phyloP scores from a whole-genome alignment of 2,888 invertebrate genomes.

The Standfussiana lucernea region DNA sequence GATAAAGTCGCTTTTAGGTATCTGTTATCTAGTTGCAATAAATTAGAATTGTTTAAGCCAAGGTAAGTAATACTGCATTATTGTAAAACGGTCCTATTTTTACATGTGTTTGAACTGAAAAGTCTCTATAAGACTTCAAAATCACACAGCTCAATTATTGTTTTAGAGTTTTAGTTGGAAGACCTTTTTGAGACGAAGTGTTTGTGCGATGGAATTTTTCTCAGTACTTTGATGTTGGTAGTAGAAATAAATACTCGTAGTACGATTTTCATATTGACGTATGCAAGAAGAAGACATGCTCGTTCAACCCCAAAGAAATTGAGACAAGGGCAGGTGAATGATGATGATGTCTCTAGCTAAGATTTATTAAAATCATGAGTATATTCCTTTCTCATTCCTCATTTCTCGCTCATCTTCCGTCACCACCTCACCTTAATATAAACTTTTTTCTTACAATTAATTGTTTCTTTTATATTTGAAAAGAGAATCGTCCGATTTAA shows the following conservation, averaged over 20 bases:
- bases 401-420: slow-evolving; percentile 22
- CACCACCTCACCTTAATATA: slow-evolving; percentile 24
- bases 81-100: background rate
- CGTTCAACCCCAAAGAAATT: background rate
- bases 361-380: background rate
- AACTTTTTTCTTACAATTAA: slow-evolving; percentile 69
- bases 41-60: slow-evolving; percentile 19
- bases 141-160: too few relatives aligned
- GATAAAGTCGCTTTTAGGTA: slow-evolving; percentile 40
- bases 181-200: background rate
- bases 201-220: background rate
- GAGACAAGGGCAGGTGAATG: background rate
- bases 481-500: slow-evolving; percentile 67
- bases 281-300: background rate
- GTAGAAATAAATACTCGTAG: background rate
- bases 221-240: background rate
- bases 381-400: background rate
- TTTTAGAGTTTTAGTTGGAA: too few relatives aligned
- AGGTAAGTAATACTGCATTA: slow-evolving; percentile 14
- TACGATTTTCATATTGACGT: background rate
- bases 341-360: background rate
- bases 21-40: slow-evolving; percentile 9
- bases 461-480: slow-evolving; percentile 69
- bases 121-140: background rate
- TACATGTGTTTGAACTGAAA: background rate